Percentiles rank a stretch among this genome's conserved stretches.
Evolutionary conservation across 1,140 invertebrate species (phyloP).

Genomic region (Cryptotermes secundus): DNA sequence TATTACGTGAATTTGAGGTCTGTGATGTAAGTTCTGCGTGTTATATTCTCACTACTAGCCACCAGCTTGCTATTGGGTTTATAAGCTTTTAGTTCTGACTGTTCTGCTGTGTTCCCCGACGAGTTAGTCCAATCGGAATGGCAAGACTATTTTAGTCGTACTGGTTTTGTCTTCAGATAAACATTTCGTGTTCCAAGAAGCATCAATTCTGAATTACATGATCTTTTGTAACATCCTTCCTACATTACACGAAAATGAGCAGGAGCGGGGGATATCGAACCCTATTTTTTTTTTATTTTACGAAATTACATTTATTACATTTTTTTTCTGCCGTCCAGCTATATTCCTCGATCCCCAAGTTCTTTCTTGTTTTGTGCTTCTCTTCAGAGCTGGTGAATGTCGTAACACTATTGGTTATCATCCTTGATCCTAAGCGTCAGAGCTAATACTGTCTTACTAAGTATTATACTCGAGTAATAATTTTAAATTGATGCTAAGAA

Average conservation of each 20-base stretch:
- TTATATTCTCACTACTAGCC: too few relatives aligned
- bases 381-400: not conserved
- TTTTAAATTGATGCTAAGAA: too few relatives aligned
- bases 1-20: too few relatives aligned
- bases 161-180: not conserved
- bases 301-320: not conserved
- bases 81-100: too few relatives aligned
- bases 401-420: too few relatives aligned
- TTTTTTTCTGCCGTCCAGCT: not conserved
- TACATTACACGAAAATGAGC: not conserved
- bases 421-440: too few relatives aligned
- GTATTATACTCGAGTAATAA: too few relatives aligned
- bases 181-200: slow-evolving; percentile 2
- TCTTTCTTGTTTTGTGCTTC: not conserved
- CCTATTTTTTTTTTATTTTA: not conserved
- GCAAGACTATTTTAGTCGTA: not conserved
- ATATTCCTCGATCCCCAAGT: not conserved
- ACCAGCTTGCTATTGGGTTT: too few relatives aligned
- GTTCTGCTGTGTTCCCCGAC: too few relatives aligned
- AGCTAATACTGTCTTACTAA: too few relatives aligned
- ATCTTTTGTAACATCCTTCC: not conserved
- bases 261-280: not conserved
- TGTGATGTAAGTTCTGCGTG: too few relatives aligned
- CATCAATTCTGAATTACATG: not conserved
- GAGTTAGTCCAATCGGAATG: not conserved